Evolutionary conservation across 2,113 vertebrate genomes (phyloP), one percentile per base, ranked within the genome.

Genomic region (Rhea americana): DNA sequence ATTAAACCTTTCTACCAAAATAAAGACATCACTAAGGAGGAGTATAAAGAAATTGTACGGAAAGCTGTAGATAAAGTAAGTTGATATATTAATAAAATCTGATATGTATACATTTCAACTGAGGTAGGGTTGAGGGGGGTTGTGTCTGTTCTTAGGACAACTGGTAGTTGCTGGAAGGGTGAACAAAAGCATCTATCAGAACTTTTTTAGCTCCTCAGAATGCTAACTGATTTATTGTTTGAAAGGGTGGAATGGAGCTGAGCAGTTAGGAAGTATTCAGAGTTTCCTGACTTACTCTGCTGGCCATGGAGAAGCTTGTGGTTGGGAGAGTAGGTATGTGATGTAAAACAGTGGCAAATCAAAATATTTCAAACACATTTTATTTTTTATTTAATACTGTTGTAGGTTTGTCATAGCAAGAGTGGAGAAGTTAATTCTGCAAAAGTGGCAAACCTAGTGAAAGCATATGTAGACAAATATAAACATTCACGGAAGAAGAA

Each of bases 1-100:
- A 99, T 99, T 90, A 99, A 99, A 95, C 99, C 99, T 76, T 99
- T 98, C 97, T 99, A 99, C 97, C 99, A 99, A 97, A 99, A 98
- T 96, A 99, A 99, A 97, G 99, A 99, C 87, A 99, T 99, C 97
- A 98, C 98, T 25, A 99, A 99, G 98, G 99, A 99, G 53, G 99
- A 99, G 80, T 99, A 99, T 93, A 99, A 99, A 95, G 99, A 99
- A 95, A 99, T 99, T 18, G 99, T 99, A 65, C 98, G 99, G 95
- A 99, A 99, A 97, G 99, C 99, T 63, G 99, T 99, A 22, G 99
- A 99, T 95, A 99, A 99, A 97, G 99, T 99, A 95, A 97, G 98
- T 96, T 17, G 48, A 6, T 11, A 1, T 15, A 18, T 16, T 39
- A 2, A 8, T 37, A 4, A 39, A 28, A 32, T 20, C 47, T 8